Conservation (phyloP, 2,888 invertebrate species). For the Palloptera scutellata region DNA sequence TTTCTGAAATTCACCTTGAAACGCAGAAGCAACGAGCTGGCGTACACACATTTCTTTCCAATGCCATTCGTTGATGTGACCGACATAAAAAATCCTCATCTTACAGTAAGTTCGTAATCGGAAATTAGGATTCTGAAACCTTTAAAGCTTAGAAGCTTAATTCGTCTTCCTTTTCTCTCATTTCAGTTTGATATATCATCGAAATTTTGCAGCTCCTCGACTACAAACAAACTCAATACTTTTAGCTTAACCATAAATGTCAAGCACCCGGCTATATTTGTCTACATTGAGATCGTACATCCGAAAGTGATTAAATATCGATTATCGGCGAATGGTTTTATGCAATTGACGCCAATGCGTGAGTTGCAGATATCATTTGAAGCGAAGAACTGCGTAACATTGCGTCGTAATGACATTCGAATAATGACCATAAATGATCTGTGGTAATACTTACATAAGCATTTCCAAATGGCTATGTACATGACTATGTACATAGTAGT, state of each 20-base stretch:
- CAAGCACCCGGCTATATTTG: slow-evolving; percentile 59
- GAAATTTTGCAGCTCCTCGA: slow-evolving; percentile 41
- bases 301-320: slow-evolving; percentile 47
- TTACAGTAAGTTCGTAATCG: slow-evolving; percentile 64
- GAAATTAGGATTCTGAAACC: not conserved
- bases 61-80: slow-evolving; percentile 67
- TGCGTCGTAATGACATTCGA: slow-evolving; percentile 51
- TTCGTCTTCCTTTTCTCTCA: not conserved
- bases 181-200: slow-evolving; percentile 53
- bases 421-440: slow-evolving; percentile 58
- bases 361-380: slow-evolving; percentile 54
- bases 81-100: slow-evolving; percentile 66
- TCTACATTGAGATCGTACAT: slow-evolving; percentile 54
- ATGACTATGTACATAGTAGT: too few species aligned
- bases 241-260: slow-evolving; percentile 55
- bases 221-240: slow-evolving; percentile 35
- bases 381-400: slow-evolving; percentile 43
- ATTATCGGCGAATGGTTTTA: slow-evolving; percentile 61
- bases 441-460: too few species aligned
- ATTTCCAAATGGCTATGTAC: too few species aligned
- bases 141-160: not conserved
- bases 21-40: slow-evolving; percentile 65
- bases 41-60: slow-evolving; percentile 76
- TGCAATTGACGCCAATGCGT: slow-evolving; percentile 55
- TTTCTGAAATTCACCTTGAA: slow-evolving; percentile 66